A percentile compares a stretch with the other conserved stretches of the same genome.
Evolutionary conservation across 2,113 vertebrate genomes (phyloP).

Genomic region (Cochlearius cochlearius): DNA sequence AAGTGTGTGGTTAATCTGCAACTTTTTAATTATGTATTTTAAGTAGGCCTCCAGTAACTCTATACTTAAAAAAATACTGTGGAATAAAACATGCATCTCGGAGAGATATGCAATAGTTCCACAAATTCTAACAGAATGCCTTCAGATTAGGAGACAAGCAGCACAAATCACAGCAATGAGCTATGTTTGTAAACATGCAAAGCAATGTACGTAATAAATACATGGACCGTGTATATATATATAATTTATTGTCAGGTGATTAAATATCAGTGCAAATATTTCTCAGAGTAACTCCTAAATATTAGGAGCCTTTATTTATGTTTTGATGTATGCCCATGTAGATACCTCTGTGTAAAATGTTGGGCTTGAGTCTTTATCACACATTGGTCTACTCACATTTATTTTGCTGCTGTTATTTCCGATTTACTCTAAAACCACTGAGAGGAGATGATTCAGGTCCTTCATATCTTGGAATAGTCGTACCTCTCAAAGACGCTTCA

Average conservation of each 20-base stretch:
- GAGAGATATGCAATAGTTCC: neutral
- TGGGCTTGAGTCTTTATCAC: neutral
- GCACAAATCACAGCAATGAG: neutral
- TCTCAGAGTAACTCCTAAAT: neutral
- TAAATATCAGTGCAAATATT: neutral
- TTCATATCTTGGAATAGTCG: neutral
- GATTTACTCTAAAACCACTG: neutral
- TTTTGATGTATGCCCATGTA: neutral
- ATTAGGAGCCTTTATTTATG: neutral
- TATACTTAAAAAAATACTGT: neutral
- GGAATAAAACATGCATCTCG: neutral
- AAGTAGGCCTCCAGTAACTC: neutral
- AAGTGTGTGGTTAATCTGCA: neutral
- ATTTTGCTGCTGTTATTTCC: neutral
- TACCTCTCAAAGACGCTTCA: neutral
- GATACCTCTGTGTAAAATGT: neutral
- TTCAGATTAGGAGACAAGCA: neutral
- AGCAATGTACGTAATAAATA: neutral
- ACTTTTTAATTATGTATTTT: constrained; percentile 7
- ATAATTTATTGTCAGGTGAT: neutral
- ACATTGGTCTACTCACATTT: neutral
- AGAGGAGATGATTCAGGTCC: neutral
- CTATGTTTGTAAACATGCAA: neutral
- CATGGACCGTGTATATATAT: neutral
- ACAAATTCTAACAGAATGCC: neutral